Evolutionary conservation across 2,797 vertebrate species (phyloP), one percentile per base, ranked within the genome.

Genomic region (Selene dorsalis): DNA sequence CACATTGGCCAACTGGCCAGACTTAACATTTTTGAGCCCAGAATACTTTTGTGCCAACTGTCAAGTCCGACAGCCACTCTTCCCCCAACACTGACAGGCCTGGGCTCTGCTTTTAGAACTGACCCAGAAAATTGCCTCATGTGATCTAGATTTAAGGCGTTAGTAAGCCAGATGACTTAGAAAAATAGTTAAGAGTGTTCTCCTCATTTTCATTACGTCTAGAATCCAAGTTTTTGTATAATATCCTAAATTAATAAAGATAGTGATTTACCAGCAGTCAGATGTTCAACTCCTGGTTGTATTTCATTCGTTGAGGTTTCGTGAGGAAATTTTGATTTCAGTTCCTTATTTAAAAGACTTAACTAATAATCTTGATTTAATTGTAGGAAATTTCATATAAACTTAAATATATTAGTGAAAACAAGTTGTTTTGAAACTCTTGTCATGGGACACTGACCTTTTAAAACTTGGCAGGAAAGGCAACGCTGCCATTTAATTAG

Each of bases 41-140:
- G 56, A 53, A 69, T 74, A 35, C 32, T 32, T 72, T 69, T 38
- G 6, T 73, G 68, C 76, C 64, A 75, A 32, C 56, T 80, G 64
- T 71, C 56, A 56, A n/a, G 43, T 80, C 69, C 2, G 6, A 57
- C 35, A 53, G 20, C 30, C 28, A 4, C 69, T 63, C 22, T 56
- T 67, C 20, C 39, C 18, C 57, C 26, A 50, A 30, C 41, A 26
- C 60, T 69, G 65, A 77, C 75, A 67, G 45, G 69, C 16, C 67
- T 35, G 38, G 26, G 50, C 20, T 74, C 39, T 75, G 56, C 53
- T 65, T 58, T 71, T 79, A 64, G 35, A 81, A 66, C 35, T 56
- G 56, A 78, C 47, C 74, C 59, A 0, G 63, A 83, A 84, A 72
- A 84, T 84, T 74, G 35, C 47, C 35, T 48, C 48, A 53, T 53